Evolutionary conservation across 2,113 vertebrate genomes (phyloP).

Genomic region (Hippopotamus amphibius): DNA sequence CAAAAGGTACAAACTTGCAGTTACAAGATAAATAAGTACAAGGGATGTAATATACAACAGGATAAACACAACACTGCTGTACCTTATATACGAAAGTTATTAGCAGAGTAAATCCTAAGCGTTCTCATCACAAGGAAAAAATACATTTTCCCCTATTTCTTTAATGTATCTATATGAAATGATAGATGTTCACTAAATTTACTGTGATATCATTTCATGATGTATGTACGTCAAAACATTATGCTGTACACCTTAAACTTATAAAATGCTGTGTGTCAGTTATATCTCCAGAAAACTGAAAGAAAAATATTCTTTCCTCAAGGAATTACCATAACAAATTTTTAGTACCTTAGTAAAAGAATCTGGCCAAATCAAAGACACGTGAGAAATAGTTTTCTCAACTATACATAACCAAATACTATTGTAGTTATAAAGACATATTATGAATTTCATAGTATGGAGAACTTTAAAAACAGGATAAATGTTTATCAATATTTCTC

Average conservation of each 20-base stretch:
- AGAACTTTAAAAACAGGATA: neutral
- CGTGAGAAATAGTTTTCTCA: neutral
- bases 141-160: neutral
- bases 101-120: neutral
- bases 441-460: neutral
- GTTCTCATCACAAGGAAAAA: neutral
- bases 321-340: neutral
- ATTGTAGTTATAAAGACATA: neutral
- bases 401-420: neutral
- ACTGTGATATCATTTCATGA: neutral
- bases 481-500: constrained; percentile 3
- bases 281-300: neutral
- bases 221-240: neutral
- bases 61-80: neutral
- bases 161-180: neutral
- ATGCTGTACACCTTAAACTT: neutral
- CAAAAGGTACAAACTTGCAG: neutral
- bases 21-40: neutral
- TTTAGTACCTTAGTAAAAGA: neutral
- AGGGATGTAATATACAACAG: neutral
- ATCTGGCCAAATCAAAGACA: neutral
- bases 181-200: neutral
- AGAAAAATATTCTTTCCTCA: neutral
- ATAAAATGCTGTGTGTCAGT: neutral
- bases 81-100: neutral